Evolutionary conservation across 2,113 vertebrate species (phyloP), one percentile per base, ranked within the genome.

Genomic region (Zonotrichia leucophrys): DNA sequence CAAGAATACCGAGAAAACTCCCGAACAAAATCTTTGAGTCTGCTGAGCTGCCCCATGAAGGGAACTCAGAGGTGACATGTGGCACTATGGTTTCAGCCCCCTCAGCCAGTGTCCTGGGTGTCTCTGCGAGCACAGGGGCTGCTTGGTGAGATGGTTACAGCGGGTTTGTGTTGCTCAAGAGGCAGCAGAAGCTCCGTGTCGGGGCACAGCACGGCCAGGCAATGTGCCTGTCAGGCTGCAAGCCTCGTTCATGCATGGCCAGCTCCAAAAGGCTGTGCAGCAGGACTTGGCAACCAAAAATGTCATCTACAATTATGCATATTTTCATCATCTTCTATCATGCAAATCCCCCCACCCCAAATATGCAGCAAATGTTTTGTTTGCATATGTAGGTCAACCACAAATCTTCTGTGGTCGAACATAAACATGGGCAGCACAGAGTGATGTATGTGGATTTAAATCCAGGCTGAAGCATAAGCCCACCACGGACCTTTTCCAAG

Each of bases 311-410:
- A 92, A 97, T 97, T 97, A 97, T 42, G 92, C 69, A 50, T 92
- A 86, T 90, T 91, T 93, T 83, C 87, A 53, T 96, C 95, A 94
- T 56, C 85, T 70, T 91, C 94, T 95, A 9, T 95, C 90, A 93
- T 83, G 93, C 86, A 95, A 96, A 95, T 92, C 63, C 84, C 63
- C 77, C 63, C 91, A 37, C 68, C 66, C 92, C 75, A 87, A 85
- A 58, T 82, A 89, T 62, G 88, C 86, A 84, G 91, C 89, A 75
- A 91, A 88, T 92, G 96, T 87, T 97, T 96, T 94, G 84, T 97
- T 95, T 91, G 91, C 50, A 14, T 79, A 95, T 97, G 85, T 96
- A 89, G 97, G 94, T 96, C 97, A 96, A 24, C 94, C 91, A 86
- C 91, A 96, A 79, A 47, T 74, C 69, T 90, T 66, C 76, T 41